phyloP scores from a whole-genome alignment of 2,888 invertebrate genomes.

The Drosophila greeni region DNA sequence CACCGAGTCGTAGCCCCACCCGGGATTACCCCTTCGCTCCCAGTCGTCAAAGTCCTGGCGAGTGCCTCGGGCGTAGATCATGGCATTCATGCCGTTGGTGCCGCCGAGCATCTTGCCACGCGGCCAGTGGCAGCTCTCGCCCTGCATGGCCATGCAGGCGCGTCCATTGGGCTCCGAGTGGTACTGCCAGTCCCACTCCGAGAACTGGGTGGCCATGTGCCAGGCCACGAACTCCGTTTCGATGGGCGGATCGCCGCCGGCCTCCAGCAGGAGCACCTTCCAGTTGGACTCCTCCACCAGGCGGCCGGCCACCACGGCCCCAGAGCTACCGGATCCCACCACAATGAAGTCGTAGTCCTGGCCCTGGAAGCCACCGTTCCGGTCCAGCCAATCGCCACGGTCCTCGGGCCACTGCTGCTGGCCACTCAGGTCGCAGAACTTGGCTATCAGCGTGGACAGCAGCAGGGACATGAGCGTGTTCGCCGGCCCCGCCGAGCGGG shows the following conservation, averaged over 20 bases:
- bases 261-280: constrained; percentile 88
- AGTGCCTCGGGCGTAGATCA: constrained; percentile 84
- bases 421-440: constrained; percentile 82
- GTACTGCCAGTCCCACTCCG: constrained; percentile 78
- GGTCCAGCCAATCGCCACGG: constrained; percentile 66
- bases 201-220: constrained; percentile 77
- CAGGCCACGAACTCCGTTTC: constrained; percentile 78
- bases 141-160: constrained; percentile 76
- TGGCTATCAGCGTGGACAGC: constrained; percentile 81
- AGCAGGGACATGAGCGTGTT: constrained; percentile 81
- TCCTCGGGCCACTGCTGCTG: constrained; percentile 82
- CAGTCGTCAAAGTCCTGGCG: constrained; percentile 84
- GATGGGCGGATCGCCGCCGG: constrained; percentile 85
- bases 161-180: constrained; percentile 76
- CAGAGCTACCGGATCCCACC: constrained; percentile 83
- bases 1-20: constrained; percentile 88
- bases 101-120: constrained; percentile 85
- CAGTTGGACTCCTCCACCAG: constrained; percentile 87
- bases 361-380: constrained; percentile 44
- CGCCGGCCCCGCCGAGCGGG: constrained; percentile 76
- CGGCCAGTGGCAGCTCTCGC: constrained; percentile 80
- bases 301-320: constrained; percentile 82
- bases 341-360: constrained; percentile 81
- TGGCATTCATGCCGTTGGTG: constrained; percentile 83
- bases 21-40: constrained; percentile 82